phyloP scores from a whole-genome alignment of 1,140 invertebrate species.

The Aphaenogaster ashmeadi region DNA sequence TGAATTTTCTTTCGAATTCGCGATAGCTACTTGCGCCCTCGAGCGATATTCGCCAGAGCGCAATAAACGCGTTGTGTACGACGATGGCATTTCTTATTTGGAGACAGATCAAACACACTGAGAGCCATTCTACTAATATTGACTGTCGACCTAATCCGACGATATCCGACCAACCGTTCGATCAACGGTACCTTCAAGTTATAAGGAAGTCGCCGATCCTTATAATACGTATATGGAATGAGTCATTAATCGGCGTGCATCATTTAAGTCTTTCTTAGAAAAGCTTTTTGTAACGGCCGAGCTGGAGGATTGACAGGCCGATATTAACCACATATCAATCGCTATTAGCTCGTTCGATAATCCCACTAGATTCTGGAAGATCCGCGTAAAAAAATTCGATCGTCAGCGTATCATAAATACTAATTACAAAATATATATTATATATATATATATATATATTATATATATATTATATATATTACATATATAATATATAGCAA shows the following conservation, averaged over 20 bases:
- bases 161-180: conserved; percentile 20
- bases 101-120: conserved; percentile 49
- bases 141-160: conserved; percentile 42
- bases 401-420: too few species aligned
- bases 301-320: neutral
- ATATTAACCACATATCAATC: conserved; percentile 37
- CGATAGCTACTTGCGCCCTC: neutral
- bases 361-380: neutral
- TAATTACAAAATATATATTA: too few species aligned
- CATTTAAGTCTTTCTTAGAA: neutral
- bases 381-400: neutral
- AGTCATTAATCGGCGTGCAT: conserved; percentile 16
- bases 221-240: neutral
- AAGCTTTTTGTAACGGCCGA: neutral
- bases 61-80: conserved; percentile 30
- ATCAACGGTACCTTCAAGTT: conserved; percentile 27
- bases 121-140: conserved; percentile 68
- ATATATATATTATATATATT: too few species aligned
- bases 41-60: neutral
- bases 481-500: too few species aligned
- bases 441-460: too few species aligned
- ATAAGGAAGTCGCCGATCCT: neutral
- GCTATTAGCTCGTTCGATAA: neutral
- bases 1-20: neutral
- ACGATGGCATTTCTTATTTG: conserved; percentile 60